These are phyloP conservation scores for Copidosoma floridanum DNA, from an alignment of 1,140 invertebrate genomes.

Conservation along the genomic window DNA sequence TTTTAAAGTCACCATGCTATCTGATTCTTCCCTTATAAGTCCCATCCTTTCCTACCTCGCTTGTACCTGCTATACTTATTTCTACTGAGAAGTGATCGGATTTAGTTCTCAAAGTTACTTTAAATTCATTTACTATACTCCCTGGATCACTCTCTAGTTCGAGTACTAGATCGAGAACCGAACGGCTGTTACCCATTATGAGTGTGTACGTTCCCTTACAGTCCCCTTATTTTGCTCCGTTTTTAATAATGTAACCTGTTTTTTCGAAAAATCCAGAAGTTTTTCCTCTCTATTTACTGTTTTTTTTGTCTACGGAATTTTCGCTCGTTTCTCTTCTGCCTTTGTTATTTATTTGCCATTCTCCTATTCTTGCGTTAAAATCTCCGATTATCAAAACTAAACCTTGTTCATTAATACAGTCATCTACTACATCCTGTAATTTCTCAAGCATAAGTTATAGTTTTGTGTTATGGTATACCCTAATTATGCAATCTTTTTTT, in stretches of 20 bases:
- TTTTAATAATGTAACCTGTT: not conserved
- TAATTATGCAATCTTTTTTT: too few relatives aligned
- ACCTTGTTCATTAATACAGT: too few relatives aligned
- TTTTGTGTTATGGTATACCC: too few relatives aligned
- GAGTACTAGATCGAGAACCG: not conserved
- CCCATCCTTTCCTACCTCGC: not conserved
- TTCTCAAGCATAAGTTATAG: too few relatives aligned
- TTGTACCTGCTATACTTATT: too few relatives aligned
- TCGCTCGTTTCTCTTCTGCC: not conserved
- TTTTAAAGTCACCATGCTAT: not conserved
- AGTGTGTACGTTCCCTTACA: not conserved
- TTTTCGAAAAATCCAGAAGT: constrained; percentile 1
- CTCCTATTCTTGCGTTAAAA: too few relatives aligned
- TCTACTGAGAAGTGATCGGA: constrained; percentile 28
- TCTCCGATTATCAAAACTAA: too few relatives aligned
- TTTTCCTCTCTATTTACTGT: constrained; percentile 1
- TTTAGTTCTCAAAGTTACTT: not conserved
- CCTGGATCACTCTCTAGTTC: too few relatives aligned
- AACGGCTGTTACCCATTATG: not conserved
- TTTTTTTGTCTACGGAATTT: not conserved
- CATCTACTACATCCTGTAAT: too few relatives aligned
- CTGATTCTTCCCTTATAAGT: not conserved
- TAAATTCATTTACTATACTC: not conserved
- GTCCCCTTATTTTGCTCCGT: constrained; percentile 5
- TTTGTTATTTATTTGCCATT: not conserved